Percentiles rank a stretch among this genome's conserved stretches.
These are phyloP conservation scores for Himantopus leucocephalus DNA, from an alignment of 2,113 vertebrate genomes.

Conservation along the genomic window DNA sequence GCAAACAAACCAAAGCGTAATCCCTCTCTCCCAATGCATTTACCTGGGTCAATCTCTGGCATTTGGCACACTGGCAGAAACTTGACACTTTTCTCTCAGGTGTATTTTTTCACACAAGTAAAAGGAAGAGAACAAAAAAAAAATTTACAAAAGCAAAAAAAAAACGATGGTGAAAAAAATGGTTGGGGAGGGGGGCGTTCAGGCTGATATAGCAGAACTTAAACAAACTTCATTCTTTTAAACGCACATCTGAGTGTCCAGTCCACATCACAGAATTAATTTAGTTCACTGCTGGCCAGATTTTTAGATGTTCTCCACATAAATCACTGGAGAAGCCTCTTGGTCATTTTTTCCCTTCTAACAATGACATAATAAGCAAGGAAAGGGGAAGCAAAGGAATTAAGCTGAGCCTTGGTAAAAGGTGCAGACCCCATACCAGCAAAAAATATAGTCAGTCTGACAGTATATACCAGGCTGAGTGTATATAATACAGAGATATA, in stretches of 20 bases:
- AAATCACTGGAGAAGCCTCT: not conserved
- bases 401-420: not conserved
- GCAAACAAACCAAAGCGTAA: not conserved
- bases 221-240: not conserved
- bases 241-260: not conserved
- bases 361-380: not conserved
- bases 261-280: not conserved
- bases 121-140: not conserved
- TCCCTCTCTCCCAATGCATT: not conserved
- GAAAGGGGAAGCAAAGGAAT: not conserved
- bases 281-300: not conserved
- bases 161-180: not conserved
- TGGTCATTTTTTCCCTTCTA: not conserved
- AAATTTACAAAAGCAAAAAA: not conserved
- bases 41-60: not conserved
- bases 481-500: not conserved
- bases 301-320: not conserved
- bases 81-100: not conserved
- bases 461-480: not conserved
- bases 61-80: not conserved
- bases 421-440: not conserved
- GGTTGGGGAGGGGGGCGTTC: accelerated
- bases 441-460: not conserved
- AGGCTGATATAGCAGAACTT: not conserved
- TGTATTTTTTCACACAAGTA: not conserved